Conservation (phyloP, 35 echinoderm and acorn worm genomes). For the Apostichopus californicus region DNA sequence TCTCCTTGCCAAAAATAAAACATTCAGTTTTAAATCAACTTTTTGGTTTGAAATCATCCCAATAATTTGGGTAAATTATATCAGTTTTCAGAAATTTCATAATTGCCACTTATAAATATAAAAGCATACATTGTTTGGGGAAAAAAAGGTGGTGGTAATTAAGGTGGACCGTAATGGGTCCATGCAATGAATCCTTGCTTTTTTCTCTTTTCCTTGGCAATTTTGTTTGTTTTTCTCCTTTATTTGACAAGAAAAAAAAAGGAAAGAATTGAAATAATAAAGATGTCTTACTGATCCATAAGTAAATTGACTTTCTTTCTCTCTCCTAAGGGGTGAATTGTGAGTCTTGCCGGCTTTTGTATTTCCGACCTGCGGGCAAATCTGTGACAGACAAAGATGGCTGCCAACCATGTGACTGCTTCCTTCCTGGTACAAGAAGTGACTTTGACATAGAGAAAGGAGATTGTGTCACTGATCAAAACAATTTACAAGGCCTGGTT, state of each 20-base stretch:
- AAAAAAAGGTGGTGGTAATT: neutral
- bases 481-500: conserved; percentile 62
- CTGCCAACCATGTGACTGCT: conserved; percentile 85
- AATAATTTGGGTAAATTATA: conserved; percentile 71
- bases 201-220: neutral
- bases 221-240: neutral
- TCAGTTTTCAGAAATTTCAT: neutral
- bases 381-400: conserved; percentile 75
- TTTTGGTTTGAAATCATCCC: too few relatives aligned
- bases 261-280: neutral
- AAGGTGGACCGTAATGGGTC: too few relatives aligned
- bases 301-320: neutral
- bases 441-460: conserved; percentile 70
- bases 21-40: too few relatives aligned
- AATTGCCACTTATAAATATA: neutral
- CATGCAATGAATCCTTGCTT: too few relatives aligned
- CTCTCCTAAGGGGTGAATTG: conserved; percentile 76
- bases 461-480: conserved; percentile 85
- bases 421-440: conserved; percentile 75
- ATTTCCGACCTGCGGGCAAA: conserved; percentile 66
- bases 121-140: neutral
- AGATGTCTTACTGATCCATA: neutral
- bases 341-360: conserved; percentile 64
- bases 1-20: too few relatives aligned
- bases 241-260: neutral